Evolutionary conservation across 2,797 vertebrate genomes (phyloP).

Genomic region (Notamacropus eugenii): DNA sequence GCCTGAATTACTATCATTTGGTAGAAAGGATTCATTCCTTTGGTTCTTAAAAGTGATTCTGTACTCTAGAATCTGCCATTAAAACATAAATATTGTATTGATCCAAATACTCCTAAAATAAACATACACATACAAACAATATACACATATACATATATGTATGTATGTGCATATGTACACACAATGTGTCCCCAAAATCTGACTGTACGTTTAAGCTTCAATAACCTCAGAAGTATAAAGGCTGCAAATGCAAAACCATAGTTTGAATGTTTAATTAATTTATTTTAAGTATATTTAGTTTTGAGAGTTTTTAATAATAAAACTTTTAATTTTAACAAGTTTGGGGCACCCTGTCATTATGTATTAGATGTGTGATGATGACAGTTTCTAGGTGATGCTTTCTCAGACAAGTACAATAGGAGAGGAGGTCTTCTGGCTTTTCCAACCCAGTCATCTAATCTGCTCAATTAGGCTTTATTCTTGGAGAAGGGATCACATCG

Average conservation of each 20-base stretch:
- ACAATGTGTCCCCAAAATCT: background rate
- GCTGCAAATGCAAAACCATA: background rate
- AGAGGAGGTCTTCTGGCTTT: background rate
- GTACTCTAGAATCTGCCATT: background rate
- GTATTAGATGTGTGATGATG: background rate
- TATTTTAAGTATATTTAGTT: background rate
- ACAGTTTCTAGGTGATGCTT: background rate
- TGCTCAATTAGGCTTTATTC: background rate
- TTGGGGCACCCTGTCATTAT: background rate
- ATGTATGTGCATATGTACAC: background rate
- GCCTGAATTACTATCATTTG: background rate
- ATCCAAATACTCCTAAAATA: background rate
- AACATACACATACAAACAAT: background rate
- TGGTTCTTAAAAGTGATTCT: background rate
- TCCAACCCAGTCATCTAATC: background rate
- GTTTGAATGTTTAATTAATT: background rate
- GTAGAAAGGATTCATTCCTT: background rate
- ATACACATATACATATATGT: too few species aligned
- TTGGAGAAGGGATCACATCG: background rate
- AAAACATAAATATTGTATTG: background rate
- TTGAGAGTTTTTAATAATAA: background rate
- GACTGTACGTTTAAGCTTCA: background rate
- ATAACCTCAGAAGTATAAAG: background rate
- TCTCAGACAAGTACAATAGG: background rate
- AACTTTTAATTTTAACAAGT: background rate